Evolutionary conservation across 2,888 invertebrate genomes (phyloP), one percentile per base, ranked within the genome.

Genomic region (Chrysolina americana): DNA sequence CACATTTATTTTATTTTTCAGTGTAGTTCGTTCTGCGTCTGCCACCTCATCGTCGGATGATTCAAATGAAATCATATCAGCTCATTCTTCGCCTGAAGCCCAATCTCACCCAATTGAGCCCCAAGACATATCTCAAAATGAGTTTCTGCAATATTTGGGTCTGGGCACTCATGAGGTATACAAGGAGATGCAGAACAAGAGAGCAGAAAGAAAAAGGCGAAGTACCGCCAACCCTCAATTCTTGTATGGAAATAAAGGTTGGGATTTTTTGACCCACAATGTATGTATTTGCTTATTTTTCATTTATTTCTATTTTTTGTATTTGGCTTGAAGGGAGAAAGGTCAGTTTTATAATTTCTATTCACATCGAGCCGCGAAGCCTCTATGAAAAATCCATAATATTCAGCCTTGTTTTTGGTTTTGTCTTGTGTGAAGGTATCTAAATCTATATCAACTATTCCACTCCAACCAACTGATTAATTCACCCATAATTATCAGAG

Each of bases 201-300:
- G 90, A 68, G 89, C 89, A 11, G 90, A 91, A 81, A 85, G 91
- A 48, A 91, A 90, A 80, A 85, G 90, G 41, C 85, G 90, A 50
- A 90, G 90, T 74, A 91, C 90, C 9, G 90, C 90, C 1, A 90
- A 90, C 84, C 90, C 90, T 1, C 90, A 91, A 77, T 91, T 90
- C 81, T 86, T 91, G 21, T 91, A 91, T 84, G 89, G 89, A 36
- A 89, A 85, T 71, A 86, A 84, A 81, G 87, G 86, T 78, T 88
- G 86, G 86, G 87, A 87, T 79, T 83, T 82, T 79, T 79, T 79
- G 75, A 80, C 77, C 69, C 74, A 76, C 78, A 79, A 76, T 75
- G 78, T 78, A 79, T 78, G 79, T 79, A 79, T 79, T 74, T 69
- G 68, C 68, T 68, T 68, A 53, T 48, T 69, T 73, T 69, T 69